Base-by-base conservation (phyloP, 2,113 vertebrate genomes). In the Panthera leo region DNA sequence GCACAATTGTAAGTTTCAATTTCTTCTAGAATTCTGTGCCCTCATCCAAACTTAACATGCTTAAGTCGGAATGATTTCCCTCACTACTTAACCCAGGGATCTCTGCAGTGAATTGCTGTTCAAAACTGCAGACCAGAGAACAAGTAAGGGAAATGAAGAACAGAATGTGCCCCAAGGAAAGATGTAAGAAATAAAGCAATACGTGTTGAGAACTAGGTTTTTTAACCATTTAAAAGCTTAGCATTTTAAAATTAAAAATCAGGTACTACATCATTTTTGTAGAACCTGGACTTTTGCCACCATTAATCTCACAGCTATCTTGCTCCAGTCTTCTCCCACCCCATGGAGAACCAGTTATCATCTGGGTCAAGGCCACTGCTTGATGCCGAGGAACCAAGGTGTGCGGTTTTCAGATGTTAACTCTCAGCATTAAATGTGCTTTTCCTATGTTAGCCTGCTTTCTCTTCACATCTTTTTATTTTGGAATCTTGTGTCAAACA, bases 1-100 rank as follows among this genome's bases (percentile, higher is more conserved):
- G 53, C 45, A 71, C 94, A 91, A 97, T 53, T 94, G 65, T 91
- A 80, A 97, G 90, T 97, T 97, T 97, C 97, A 55, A 2, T 97
- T 97, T 98, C 97, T 96, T 96, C 84, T 42, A 89, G 85, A 94
- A 92, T 94, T 94, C 90, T 83, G 67, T 91, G 80, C n/a, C 76
- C 53, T 97, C 87, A 73, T 97, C 76, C 94, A 94, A 96, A 97
- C 67, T 85, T 89, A 93, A 80, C 90, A 75, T 89, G 82, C 85
- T 94, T 87, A 88, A 97, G 61, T 75, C 18, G 9, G 87, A 96
- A 92, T 94, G 48, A 95, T 85, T 97, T 92, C 71, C 80, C 88
- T 94, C 53, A 88, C 87, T 94, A 75, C 67, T 97, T 96, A 96
- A 97, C 89, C 92, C 61, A 39, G 51, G 90, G 70, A 97, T 91